phyloP scores from a whole-genome alignment of 2,888 invertebrate species.

The Tromatobia lineatoria region DNA sequence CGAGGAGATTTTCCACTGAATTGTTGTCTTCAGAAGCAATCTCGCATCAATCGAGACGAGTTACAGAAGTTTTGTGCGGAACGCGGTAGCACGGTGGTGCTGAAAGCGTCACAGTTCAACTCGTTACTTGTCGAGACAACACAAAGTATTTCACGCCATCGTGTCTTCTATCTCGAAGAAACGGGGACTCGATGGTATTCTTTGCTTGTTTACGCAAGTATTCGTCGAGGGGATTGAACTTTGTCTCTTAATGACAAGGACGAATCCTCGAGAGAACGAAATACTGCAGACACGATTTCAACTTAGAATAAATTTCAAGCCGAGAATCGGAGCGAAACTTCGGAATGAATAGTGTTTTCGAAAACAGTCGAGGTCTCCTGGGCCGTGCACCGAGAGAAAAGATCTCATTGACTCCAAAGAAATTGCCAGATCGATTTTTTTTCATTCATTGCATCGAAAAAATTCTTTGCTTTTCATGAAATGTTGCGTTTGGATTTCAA shows the following conservation, averaged over 20 bases:
- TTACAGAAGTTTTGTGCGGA: conserved; percentile 59
- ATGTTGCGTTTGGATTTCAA: too few relatives aligned
- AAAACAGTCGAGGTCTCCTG: too few relatives aligned
- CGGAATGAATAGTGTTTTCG: too few relatives aligned
- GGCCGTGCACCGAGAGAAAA: background rate
- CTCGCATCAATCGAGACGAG: conserved; percentile 66
- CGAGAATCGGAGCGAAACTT: background rate
- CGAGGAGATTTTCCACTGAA: conserved; percentile 47
- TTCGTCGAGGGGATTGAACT: conserved; percentile 18
- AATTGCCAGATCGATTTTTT: too few relatives aligned
- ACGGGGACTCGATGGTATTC: background rate
- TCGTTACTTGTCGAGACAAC: conserved; percentile 49
- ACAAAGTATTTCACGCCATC: conserved; percentile 27
- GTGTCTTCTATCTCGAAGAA: background rate
- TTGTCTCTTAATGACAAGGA: background rate
- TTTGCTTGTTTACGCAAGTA: conserved; percentile 12
- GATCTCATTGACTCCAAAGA: too few relatives aligned
- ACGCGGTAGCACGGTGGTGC: background rate
- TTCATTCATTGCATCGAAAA: too few relatives aligned
- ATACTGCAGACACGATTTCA: background rate
- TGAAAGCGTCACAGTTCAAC: conserved; percentile 35
- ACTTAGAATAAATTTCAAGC: background rate
- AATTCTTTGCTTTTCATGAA: too few relatives aligned
- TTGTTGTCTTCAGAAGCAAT: conserved; percentile 65
- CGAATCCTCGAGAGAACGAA: conserved; percentile 8